Base-by-base conservation (phyloP, 2,888 invertebrate genomes). In the Elegia similella region DNA sequence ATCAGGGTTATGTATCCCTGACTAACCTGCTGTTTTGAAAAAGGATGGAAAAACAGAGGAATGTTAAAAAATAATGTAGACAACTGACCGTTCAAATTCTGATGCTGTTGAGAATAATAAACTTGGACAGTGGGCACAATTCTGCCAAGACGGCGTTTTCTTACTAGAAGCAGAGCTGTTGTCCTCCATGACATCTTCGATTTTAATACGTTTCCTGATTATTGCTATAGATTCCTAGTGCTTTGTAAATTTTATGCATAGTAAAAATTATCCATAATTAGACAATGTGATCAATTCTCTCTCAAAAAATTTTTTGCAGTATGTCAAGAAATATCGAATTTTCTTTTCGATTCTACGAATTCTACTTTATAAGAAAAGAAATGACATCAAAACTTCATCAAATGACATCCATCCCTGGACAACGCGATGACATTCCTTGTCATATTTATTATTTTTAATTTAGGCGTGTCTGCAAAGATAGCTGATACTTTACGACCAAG, bases 101-200 rank as follows among this genome's bases (percentile, higher is more conserved):
- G 90, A 83, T 65, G 93, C 80, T 67, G 83, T 85, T 73, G 88
- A 91, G 76, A 94, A 94, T 64, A 92, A 80, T 74, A 93, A 83
- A 70, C 91, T 91, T 60, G 93, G 93, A 75, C 94, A 94, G 80
- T 93, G 93, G 66, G 92, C 85, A 80, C 94, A 94, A 66, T 92
- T 91, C 77, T 94, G 93, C 94, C 94, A 94, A 69, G 86, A 80
- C 72, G 90, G 89, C 84, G 75, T 71, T 66, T 80, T 84, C 65
- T 78, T 81, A 75, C 69, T 75, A 62, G 73, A 60, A 67, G 67
- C 69, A 64, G 78, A 75, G 73, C n/a, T n/a, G n/a, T 84, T 88
- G 79, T 88, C 78, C 88, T 89, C 91, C 91, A 91, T 91, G 89
- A 76, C 91, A 91, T 89, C 61, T 88, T 91, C 81, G 66, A 73